A percentile compares a stretch with the other conserved stretches of the same genome.
These are phyloP conservation scores for Oncorhynchus nerka DNA, from an alignment of 2,113 vertebrate species.

Conservation along the genomic window DNA sequence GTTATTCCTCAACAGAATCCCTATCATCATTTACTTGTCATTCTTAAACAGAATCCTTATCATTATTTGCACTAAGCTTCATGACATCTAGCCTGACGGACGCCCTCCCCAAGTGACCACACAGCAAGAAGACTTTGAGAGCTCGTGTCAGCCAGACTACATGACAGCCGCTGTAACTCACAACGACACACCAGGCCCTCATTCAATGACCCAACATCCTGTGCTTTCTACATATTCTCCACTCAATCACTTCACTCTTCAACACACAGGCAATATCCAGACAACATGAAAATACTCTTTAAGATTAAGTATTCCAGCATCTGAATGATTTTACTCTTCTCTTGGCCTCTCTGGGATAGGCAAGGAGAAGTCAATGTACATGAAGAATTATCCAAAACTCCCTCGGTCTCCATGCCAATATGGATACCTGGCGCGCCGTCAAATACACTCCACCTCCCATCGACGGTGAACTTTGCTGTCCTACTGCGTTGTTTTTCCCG, in stretches of 20 bases:
- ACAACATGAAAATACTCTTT: too few species aligned
- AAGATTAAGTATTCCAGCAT: too few species aligned
- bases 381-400: slow-evolving; percentile 18
- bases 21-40: too few species aligned
- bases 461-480: slow-evolving; percentile 33
- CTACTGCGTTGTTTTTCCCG: slow-evolving; percentile 32
- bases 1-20: too few species aligned
- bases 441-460: slow-evolving; percentile 17
- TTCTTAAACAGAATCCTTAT: too few species aligned
- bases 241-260: neutral
- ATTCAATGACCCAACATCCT: neutral
- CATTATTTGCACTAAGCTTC: too few species aligned
- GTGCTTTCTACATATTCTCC: neutral
- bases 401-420: slow-evolving; percentile 6
- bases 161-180: neutral
- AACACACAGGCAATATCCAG: neutral
- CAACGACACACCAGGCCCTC: neutral
- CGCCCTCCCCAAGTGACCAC: too few species aligned
- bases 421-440: slow-evolving; percentile 36
- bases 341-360: neutral
- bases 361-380: slow-evolving; percentile 5
- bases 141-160: neutral
- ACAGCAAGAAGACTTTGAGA: too few species aligned
- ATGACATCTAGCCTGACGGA: too few species aligned
- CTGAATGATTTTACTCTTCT: neutral